Evolutionary conservation across 37 sponge, comb jelly and placozoan species (phyloP).

Genomic region (Geodia barretti): DNA sequence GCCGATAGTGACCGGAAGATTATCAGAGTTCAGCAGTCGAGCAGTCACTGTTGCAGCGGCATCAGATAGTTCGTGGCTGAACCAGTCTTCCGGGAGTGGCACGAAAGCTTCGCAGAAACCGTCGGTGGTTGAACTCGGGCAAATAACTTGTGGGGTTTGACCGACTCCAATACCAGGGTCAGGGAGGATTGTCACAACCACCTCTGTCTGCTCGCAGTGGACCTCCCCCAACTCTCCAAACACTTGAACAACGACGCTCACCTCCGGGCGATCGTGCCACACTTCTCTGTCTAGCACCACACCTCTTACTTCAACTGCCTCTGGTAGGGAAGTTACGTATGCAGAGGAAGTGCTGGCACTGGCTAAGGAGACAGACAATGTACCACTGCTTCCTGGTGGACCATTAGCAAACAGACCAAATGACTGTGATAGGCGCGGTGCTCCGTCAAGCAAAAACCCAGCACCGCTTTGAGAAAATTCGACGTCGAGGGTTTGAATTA

Average conservation of each 20-base stretch:
- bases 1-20: conserved; percentile 38
- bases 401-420: conserved; percentile 50
- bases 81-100: conserved; percentile 50
- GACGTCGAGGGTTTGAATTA: conserved; percentile 29
- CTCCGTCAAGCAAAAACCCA: conserved; percentile 30
- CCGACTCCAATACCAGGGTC: neutral
- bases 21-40: conserved; percentile 26
- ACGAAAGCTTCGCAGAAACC: conserved; percentile 54
- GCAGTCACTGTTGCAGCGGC: conserved; percentile 12
- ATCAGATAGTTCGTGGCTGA: neutral
- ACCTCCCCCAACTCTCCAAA: conserved; percentile 43
- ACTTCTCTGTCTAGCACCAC: conserved; percentile 37
- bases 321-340: conserved; percentile 7
- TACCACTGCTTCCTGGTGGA: conserved; percentile 42
- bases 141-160: conserved; percentile 13
- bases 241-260: conserved; percentile 59
- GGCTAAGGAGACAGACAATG: conserved; percentile 41
- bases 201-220: conserved; percentile 22
- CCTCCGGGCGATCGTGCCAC: conserved; percentile 38
- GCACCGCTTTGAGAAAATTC: conserved; percentile 33
- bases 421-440: neutral
- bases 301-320: conserved; percentile 31
- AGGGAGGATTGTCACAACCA: conserved; percentile 31
- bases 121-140: conserved; percentile 37
- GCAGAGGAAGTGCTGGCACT: neutral